A percentile compares a stretch with the other conserved stretches of the same genome.
Conservation (phyloP, 2,888 invertebrate species). For the Agonopterix heracliana region DNA sequence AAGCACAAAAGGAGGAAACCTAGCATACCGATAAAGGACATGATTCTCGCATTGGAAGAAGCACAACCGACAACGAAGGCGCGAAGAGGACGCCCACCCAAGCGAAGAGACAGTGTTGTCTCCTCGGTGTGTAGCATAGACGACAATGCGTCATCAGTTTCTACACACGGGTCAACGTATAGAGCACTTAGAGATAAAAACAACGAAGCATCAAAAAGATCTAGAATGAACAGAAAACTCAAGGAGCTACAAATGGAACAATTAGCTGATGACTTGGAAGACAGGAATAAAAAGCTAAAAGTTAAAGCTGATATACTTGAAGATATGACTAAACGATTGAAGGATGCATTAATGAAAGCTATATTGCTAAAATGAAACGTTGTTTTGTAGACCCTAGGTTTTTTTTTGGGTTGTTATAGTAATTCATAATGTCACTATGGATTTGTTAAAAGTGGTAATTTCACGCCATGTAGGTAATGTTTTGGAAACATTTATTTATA, state of each 20-base stretch:
- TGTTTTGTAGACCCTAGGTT: conserved; percentile 1
- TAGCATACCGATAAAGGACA: conserved; percentile 57
- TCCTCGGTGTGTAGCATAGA: conserved; percentile 62
- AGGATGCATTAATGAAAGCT: conserved; percentile 79
- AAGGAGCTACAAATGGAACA: conserved; percentile 73
- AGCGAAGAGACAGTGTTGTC: conserved; percentile 63
- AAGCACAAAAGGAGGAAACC: conserved; percentile 56
- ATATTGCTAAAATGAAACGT: conserved; percentile 74
- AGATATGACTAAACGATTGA: conserved; percentile 79
- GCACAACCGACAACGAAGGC: conserved; percentile 54
- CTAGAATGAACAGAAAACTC: conserved; percentile 82
- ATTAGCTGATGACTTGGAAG: conserved; percentile 73
- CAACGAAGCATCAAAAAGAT: conserved; percentile 86
- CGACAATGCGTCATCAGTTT: conserved; percentile 53
- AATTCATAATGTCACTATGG: background rate
- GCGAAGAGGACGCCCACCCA: conserved; percentile 74
- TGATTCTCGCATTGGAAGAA: conserved; percentile 59
- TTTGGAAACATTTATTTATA: too few species aligned
- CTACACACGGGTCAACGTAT: conserved; percentile 73
- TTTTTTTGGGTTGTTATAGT: background rate
- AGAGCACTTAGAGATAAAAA: conserved; percentile 84
- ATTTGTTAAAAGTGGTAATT: background rate
- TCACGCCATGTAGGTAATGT: background rate
- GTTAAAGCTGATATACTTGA: conserved; percentile 81
- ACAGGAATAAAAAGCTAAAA: conserved; percentile 78